phyloP scores from a whole-genome alignment of 2,888 invertebrate genomes.

The Eilema depressum region DNA sequence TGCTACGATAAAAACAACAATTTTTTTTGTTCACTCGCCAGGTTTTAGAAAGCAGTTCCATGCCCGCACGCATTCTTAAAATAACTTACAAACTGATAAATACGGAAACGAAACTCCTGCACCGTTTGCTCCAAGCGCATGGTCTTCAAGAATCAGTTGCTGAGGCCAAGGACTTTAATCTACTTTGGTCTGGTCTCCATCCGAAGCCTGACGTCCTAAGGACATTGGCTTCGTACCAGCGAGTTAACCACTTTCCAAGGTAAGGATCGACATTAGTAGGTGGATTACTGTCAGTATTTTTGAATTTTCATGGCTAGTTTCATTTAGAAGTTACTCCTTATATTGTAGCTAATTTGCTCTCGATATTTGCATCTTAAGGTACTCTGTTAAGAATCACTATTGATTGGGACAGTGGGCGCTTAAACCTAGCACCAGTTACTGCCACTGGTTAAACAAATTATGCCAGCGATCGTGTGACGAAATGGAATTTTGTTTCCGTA shows the following conservation, averaged over 20 bases:
- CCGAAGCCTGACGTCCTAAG: constrained; percentile 96
- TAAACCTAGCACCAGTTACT: background rate
- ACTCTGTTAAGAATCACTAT: background rate
- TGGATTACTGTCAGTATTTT: constrained; percentile 52
- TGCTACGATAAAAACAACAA: background rate
- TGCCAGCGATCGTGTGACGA: background rate
- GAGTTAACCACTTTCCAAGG: constrained; percentile 98
- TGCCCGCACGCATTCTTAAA: constrained; percentile 90
- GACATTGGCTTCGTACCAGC: constrained; percentile 94
- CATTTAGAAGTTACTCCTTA: constrained; percentile 5
- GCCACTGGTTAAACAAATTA: too few species aligned
- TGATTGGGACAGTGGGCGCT: background rate
- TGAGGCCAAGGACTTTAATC: constrained; percentile 91
- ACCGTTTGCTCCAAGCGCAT: constrained; percentile 92
- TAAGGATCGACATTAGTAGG: constrained; percentile 60
- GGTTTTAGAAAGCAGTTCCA: constrained; percentile 82
- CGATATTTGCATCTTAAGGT: background rate
- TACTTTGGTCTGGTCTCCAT: constrained; percentile 97
- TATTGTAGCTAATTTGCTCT: background rate
- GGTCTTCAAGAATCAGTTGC: constrained; percentile 89
- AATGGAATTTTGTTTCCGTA: background rate
- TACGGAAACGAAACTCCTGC: constrained; percentile 93
- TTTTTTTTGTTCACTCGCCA: constrained; percentile 39
- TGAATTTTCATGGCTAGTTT: constrained; percentile 19
- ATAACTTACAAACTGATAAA: constrained; percentile 93